These are phyloP conservation scores for Lamellibrachia columna DNA, from an alignment of 2,888 invertebrate genomes.

Conservation along the genomic window DNA sequence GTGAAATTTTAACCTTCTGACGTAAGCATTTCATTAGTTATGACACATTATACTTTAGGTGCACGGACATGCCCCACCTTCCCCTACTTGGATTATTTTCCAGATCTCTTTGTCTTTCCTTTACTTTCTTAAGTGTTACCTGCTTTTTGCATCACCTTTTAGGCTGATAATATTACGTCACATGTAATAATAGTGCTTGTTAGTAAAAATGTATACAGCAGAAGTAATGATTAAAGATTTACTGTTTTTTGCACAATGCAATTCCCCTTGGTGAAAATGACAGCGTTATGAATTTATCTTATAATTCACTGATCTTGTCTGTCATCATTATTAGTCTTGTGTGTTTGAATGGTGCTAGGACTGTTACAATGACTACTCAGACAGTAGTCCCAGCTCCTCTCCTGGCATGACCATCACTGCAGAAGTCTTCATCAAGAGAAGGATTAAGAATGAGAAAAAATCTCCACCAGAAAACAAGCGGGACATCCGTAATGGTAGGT, in stretches of 20 bases:
- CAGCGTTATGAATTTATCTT: neutral
- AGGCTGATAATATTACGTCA: too few species aligned
- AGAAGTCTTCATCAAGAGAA: neutral
- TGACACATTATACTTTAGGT: too few species aligned
- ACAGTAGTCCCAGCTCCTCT: neutral
- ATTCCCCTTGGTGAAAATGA: neutral
- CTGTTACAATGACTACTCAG: neutral
- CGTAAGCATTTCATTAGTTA: too few species aligned
- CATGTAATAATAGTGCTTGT: too few species aligned
- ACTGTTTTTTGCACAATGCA: neutral
- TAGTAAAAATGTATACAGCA: too few species aligned
- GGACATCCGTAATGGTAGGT: constrained; percentile 1
- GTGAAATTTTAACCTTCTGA: too few species aligned
- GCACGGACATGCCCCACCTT: too few species aligned
- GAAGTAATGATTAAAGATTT: too few species aligned
- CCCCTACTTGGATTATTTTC: too few species aligned
- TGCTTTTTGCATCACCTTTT: too few species aligned
- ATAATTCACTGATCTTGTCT: neutral
- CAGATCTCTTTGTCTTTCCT: too few species aligned
- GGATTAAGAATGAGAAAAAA: constrained; percentile 3
- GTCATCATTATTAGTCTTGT: neutral
- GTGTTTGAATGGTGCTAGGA: neutral
- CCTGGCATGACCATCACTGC: constrained; percentile 16
- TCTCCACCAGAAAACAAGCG: neutral
- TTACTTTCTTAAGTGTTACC: too few species aligned